Conservation (phyloP, 1,140 invertebrate species). For the Drosophila tani region DNA sequence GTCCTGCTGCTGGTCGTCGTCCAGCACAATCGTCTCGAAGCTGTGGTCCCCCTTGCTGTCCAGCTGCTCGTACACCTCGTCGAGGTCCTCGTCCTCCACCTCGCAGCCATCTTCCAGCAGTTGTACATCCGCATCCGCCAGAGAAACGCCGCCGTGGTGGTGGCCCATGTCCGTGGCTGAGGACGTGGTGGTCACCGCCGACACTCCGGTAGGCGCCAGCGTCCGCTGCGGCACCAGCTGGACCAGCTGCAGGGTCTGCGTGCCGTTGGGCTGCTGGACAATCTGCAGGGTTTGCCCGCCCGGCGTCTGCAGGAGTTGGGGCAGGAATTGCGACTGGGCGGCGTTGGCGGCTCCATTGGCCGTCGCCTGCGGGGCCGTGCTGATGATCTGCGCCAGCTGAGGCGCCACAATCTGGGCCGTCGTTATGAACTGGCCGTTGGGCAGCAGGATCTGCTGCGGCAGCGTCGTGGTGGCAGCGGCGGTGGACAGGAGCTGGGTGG, state of each 20-base stretch:
- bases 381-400: constrained; percentile 68
- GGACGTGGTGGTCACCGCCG: constrained; percentile 41
- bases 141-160: constrained; percentile 31
- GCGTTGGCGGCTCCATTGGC: constrained; percentile 38
- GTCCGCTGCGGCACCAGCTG: constrained; percentile 70
- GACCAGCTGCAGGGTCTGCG: constrained; percentile 77
- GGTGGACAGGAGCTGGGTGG: constrained; percentile 56
- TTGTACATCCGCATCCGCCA: constrained; percentile 69
- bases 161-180: constrained; percentile 53
- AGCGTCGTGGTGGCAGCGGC: constrained; percentile 48
- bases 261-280: constrained; percentile 80
- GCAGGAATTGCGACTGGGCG: constrained; percentile 71
- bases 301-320: constrained; percentile 76
- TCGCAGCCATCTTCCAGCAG: constrained; percentile 70
- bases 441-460: constrained; percentile 78
- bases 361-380: constrained; percentile 47
- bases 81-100: constrained; percentile 66
- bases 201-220: constrained; percentile 40
- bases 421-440: constrained; percentile 84
- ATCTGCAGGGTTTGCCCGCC: constrained; percentile 79
- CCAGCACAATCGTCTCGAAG: constrained; percentile 78
- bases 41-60: constrained; percentile 61
- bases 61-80: constrained; percentile 70
- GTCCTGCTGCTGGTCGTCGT: constrained; percentile 78
- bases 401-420: constrained; percentile 77